These are phyloP conservation scores for Drosophila kanekoi DNA, from an alignment of 2,888 invertebrate genomes.

Conservation along the genomic window DNA sequence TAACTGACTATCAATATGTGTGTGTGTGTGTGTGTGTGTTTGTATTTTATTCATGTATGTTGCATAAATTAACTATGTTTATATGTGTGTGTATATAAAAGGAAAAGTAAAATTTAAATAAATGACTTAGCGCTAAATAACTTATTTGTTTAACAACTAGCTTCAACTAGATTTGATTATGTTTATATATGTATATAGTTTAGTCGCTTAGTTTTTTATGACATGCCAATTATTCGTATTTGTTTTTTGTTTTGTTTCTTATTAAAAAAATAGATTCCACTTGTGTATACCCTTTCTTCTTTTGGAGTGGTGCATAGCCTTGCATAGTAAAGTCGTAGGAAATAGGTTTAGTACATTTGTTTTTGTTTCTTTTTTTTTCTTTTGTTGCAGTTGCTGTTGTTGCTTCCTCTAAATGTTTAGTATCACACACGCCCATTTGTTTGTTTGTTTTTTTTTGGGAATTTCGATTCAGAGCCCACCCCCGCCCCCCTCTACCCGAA, in stretches of 20 bases:
- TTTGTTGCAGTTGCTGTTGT: conserved; percentile 49
- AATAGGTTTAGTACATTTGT: conserved; percentile 47
- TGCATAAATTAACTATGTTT: conserved; percentile 26
- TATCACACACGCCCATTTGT: conserved; percentile 76
- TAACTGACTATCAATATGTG: conserved; percentile 33
- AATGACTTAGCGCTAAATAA: conserved; percentile 59
- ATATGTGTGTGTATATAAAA: conserved; percentile 14
- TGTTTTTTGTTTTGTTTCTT: conserved; percentile 12
- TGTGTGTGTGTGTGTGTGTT: conserved; percentile 23
- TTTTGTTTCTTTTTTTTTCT: conserved; percentile 23
- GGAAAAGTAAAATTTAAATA: conserved; percentile 32
- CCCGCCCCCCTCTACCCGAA: conserved; percentile 12
- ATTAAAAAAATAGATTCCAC: conserved; percentile 73
- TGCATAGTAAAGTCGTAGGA: conserved; percentile 36
- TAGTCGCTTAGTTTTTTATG: conserved; percentile 24
- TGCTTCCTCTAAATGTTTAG: conserved; percentile 74
- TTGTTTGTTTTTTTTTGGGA: conserved; percentile 28
- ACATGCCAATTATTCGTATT: conserved; percentile 36
- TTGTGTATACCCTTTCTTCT: conserved; percentile 9
- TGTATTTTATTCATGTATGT: conserved; percentile 55
- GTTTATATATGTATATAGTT: conserved; percentile 7
- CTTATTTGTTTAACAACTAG: conserved; percentile 66
- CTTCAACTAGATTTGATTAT: conserved; percentile 67
- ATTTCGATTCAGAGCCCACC: neutral
- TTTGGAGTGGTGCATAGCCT: conserved; percentile 27